Percentiles rank a stretch among this genome's conserved stretches.
phyloP scores from a whole-genome alignment of 2,113 vertebrate species.

The Noturus placidus region DNA sequence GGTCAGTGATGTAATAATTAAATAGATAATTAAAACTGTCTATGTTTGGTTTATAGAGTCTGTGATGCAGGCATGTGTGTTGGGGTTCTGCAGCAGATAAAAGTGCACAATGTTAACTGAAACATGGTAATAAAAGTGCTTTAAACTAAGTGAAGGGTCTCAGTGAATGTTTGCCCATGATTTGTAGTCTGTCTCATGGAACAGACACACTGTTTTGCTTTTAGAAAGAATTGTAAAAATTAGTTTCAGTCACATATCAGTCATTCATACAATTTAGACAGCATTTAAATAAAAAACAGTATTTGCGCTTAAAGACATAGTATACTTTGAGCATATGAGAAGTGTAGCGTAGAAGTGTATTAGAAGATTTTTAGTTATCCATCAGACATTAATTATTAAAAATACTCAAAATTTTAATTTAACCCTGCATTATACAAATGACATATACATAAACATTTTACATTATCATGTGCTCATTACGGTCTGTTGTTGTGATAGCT shows the following conservation, averaged over 20 bases:
- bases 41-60: no score
- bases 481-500: no score
- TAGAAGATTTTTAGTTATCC: no score
- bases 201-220: neutral
- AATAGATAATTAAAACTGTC: neutral
- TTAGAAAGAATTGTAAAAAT: neutral
- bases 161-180: neutral
- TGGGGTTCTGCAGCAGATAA: neutral
- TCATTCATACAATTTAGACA: no score
- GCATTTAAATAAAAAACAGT: no score
- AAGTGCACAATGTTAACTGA: neutral
- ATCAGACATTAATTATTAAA: neutral
- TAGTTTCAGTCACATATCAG: no score
- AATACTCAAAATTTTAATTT: neutral
- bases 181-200: neutral
- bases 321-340: no score
- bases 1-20: neutral
- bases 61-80: neutral
- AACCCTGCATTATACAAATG: neutral
- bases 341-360: no score
- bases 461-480: neutral
- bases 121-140: neutral
- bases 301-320: no score
- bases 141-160: neutral
- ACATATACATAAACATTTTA: neutral